Evolutionary conservation across 2,113 vertebrate species (phyloP), one percentile per base, ranked within the genome.

Genomic region (Dicaeum eximium): DNA sequence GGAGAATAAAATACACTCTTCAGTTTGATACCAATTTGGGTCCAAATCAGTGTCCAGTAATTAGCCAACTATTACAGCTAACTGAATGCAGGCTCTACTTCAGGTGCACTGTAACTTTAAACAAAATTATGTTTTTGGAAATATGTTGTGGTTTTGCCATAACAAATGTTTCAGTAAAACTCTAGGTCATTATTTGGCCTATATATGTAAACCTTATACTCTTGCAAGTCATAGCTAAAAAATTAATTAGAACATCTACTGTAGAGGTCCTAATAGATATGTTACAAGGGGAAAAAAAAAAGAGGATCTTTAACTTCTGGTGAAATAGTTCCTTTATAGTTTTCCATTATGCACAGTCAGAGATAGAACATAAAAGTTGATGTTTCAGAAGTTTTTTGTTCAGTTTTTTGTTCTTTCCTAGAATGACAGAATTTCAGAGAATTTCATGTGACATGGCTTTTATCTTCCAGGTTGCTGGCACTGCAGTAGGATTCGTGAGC

Each of bases 401-500:
- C 31, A 6, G 0, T 11, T 37, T 35, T 51, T 15, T 45, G 18
- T 60, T 15, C 28, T 82, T n/a, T 53, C 20, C 13, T 64, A 35
- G 66, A 66, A 16, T n/a, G 15, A 78, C 14, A 33, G 37, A 5
- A 38, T 38, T 38, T 38, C 12, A 9, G 9, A 38, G 38, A 38
- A 38, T 38, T 27, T 82, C 0, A 0, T 83, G 24, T 96, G 51
- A 14, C 2, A 0, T 72, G 50, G 65, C 80, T 93, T 92, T 86
- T 80, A 1, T 95, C 8, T 98, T 97, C 70, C 96, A 99, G 99
- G 98, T 95, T 80, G 97, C 95, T 40, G 98, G 97, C 28, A 35
- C 35, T 27, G 96, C 97, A 15, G 98, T 98, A 0, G 99, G 99
- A 27, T 99, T 99, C 95, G 98, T 99, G 97, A 98, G 97, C 5